Percentiles rank a stretch among this genome's conserved stretches.
These are phyloP conservation scores for Ranitomeya imitator DNA, from an alignment of 2,113 vertebrate genomes.

Conservation along the genomic window DNA sequence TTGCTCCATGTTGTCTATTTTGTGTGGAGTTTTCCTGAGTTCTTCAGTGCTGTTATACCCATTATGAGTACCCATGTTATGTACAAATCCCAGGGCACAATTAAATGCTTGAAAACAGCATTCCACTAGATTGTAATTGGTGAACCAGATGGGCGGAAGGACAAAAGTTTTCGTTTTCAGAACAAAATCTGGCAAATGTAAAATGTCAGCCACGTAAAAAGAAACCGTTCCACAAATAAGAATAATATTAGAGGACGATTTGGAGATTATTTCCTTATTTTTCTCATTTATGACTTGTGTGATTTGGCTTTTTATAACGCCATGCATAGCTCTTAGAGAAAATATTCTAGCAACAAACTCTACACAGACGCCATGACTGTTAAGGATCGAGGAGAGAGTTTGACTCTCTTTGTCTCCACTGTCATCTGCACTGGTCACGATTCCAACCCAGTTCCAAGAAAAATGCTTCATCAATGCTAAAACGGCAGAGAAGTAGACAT, in stretches of 20 bases:
- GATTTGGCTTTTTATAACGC: fast-evolving
- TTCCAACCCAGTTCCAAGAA: slow-evolving; percentile 29
- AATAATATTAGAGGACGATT: neutral
- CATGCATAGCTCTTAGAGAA: too few relatives aligned
- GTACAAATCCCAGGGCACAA: neutral
- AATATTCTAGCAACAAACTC: neutral
- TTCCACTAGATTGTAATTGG: neutral
- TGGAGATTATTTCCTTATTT: neutral
- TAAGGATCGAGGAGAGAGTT: neutral
- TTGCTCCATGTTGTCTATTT: neutral
- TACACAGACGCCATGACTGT: neutral
- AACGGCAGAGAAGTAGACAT: slow-evolving; percentile 7
- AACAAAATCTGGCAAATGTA: neutral
- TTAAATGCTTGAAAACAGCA: neutral
- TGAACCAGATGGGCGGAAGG: slow-evolving; percentile 6
- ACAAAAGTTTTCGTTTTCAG: neutral
- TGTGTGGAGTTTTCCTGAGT: neutral
- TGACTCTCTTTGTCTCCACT: neutral
- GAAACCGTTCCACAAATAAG: slow-evolving; percentile 4
- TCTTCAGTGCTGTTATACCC: neutral
- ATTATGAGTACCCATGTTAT: neutral
- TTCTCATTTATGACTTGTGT: neutral
- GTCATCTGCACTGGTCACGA: neutral
- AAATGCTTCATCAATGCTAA: neutral
- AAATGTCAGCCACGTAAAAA: neutral